Evolutionary conservation across 2,797 vertebrate genomes (phyloP).

Genomic region (Cyclopterus lumpus): DNA sequence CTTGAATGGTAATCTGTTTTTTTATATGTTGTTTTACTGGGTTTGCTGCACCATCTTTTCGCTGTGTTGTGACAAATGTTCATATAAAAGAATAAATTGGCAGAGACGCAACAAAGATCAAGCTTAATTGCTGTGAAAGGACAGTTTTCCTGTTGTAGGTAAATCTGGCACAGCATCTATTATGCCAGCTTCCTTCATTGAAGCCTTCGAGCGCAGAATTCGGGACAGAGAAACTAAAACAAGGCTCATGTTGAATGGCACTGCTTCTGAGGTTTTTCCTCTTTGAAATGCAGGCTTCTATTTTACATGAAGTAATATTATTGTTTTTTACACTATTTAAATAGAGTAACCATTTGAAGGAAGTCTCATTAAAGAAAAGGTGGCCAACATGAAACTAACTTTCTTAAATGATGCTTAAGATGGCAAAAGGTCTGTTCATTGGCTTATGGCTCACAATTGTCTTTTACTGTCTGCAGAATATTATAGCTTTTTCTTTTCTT

Average conservation of each 20-base stretch:
- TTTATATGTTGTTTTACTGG: slow-evolving; percentile 5
- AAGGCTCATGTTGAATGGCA: neutral
- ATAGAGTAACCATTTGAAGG: neutral
- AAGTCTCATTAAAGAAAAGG: neutral
- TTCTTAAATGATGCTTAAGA: neutral
- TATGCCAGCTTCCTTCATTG: neutral
- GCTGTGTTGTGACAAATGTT: slow-evolving; percentile 24
- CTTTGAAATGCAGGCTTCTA: neutral
- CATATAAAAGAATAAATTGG: slow-evolving; percentile 12
- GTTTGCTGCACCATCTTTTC: neutral
- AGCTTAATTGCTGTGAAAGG: slow-evolving; percentile 30
- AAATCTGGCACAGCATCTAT: slow-evolving; percentile 9
- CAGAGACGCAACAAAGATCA: neutral
- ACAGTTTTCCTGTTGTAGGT: slow-evolving; percentile 15
- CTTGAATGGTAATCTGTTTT: no score
- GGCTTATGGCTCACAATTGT: neutral
- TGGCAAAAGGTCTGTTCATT: neutral
- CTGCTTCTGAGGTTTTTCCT: neutral
- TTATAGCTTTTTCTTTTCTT: neutral
- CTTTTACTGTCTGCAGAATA: neutral
- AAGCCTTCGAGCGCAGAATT: neutral
- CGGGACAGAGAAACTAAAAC: slow-evolving; percentile 18
- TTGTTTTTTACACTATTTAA: neutral
- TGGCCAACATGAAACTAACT: neutral
- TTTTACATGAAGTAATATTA: neutral